These are phyloP conservation scores for Brachyopa scutellaris DNA, from an alignment of 2,888 invertebrate genomes.

Conservation along the genomic window DNA sequence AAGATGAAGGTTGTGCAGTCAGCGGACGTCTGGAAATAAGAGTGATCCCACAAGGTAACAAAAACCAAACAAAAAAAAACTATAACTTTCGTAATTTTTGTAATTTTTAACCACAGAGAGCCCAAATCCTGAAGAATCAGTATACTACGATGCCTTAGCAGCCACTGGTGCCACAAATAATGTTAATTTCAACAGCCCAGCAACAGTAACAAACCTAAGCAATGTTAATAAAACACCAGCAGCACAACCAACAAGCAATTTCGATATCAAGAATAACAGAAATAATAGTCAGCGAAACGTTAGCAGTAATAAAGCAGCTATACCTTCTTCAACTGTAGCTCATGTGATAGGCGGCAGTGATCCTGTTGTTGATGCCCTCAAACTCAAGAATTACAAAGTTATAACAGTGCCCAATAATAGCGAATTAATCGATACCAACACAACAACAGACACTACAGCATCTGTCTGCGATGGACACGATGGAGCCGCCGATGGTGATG, in stretches of 20 bases:
- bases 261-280: conserved; percentile 29
- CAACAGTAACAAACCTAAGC: conserved; percentile 22
- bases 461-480: conserved; percentile 57
- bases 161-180: conserved; percentile 82
- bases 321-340: conserved; percentile 31
- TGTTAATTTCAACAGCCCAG: conserved; percentile 33
- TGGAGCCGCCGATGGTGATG: conserved; percentile 54
- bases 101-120: conserved; percentile 26
- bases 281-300: conserved; percentile 26
- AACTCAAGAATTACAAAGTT: conserved; percentile 57
- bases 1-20: conserved; percentile 84
- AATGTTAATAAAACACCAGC: conserved; percentile 33
- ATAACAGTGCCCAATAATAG: conserved; percentile 33
- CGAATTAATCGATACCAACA: conserved; percentile 36
- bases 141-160: conserved; percentile 92
- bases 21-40: conserved; percentile 92
- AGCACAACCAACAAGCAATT: conserved; percentile 18
- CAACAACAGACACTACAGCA: conserved; percentile 51
- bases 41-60: conserved; percentile 84
- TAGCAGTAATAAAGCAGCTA: conserved; percentile 16
- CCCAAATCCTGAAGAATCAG: conserved; percentile 87
- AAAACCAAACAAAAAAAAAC: too few species aligned
- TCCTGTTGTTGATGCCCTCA: conserved; percentile 13
- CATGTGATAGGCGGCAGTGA: conserved; percentile 42
- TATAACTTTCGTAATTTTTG: background rate